Evolutionary conservation across 2,113 vertebrate genomes (phyloP).

Genomic region (Murina feae): DNA sequence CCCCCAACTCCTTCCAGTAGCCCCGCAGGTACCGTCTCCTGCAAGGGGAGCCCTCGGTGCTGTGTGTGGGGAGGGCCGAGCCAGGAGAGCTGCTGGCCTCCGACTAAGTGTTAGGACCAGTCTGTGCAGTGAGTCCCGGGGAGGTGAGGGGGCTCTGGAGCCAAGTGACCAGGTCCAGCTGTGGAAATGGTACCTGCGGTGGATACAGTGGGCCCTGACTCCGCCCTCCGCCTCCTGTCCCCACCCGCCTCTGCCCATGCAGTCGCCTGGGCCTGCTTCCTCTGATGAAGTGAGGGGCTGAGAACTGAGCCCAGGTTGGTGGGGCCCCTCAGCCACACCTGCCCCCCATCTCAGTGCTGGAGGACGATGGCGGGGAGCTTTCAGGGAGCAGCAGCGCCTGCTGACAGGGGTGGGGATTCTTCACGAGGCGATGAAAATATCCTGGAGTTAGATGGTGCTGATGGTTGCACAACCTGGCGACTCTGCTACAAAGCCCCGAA

Average conservation of each 20-base stretch:
- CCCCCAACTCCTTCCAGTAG: background rate
- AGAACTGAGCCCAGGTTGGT: background rate
- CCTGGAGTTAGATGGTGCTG: background rate
- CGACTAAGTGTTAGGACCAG: background rate
- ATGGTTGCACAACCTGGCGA: background rate
- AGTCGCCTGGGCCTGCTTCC: background rate
- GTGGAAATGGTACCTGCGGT: background rate
- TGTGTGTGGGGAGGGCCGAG: rapidly evolving
- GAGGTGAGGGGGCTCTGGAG: background rate
- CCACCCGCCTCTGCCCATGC: no score
- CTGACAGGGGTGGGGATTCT: background rate
- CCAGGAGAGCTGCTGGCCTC: background rate
- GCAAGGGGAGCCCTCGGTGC: background rate
- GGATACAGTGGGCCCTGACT: no score
- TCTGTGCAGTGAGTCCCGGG: background rate
- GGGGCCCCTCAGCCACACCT: background rate
- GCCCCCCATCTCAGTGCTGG: background rate
- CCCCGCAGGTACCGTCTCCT: background rate
- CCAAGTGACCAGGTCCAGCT: background rate
- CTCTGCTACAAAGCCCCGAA: background rate
- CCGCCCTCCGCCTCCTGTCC: background rate
- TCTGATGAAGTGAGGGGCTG: background rate
- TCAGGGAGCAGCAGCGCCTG: background rate
- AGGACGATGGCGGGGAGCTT: background rate
- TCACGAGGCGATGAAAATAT: background rate